Percentiles rank a stretch among this genome's conserved stretches.
Conservation (phyloP, 1,140 invertebrate species). For the Dufourea novaeangliae region DNA sequence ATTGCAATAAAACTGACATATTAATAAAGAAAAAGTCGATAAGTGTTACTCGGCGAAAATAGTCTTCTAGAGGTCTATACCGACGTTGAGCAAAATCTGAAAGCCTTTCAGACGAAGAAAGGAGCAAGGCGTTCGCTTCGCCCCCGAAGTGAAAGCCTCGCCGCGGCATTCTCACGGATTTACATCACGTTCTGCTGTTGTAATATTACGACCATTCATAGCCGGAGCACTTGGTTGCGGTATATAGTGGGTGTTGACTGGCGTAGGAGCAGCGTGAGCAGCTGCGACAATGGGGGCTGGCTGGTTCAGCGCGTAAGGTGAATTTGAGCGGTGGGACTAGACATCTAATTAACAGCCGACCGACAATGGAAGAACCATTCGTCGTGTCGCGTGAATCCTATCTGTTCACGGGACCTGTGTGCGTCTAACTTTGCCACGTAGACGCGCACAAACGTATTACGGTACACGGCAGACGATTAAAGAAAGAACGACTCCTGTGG, state of each 20-base stretch:
- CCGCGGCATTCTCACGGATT: slow-evolving; percentile 63
- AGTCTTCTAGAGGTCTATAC: no score
- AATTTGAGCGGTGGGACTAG: slow-evolving; percentile 76
- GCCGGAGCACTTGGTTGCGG: slow-evolving; percentile 54
- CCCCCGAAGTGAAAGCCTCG: slow-evolving; percentile 9
- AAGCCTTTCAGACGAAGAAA: slow-evolving; percentile 8
- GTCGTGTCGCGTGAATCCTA: slow-evolving; percentile 77
- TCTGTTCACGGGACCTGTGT: slow-evolving; percentile 59
- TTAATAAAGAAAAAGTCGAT: background rate
- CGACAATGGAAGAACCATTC: slow-evolving; percentile 79
- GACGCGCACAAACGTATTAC: slow-evolving; percentile 56
- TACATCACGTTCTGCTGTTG: slow-evolving; percentile 69
- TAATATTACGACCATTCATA: slow-evolving; percentile 71
- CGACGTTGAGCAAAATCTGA: slow-evolving; percentile 1
- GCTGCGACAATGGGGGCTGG: slow-evolving; percentile 58
- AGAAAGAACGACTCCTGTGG: slow-evolving; percentile 21
- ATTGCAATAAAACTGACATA: background rate
- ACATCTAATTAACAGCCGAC: slow-evolving; percentile 81
- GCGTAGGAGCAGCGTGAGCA: slow-evolving; percentile 49
- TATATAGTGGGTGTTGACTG: slow-evolving; percentile 56
- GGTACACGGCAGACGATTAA: slow-evolving; percentile 19
- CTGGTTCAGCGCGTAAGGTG: slow-evolving; percentile 69
- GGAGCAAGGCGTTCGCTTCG: slow-evolving; percentile 29
- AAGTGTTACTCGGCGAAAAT: background rate
- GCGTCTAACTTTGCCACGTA: slow-evolving; percentile 39